Conservation (phyloP, 2,797 vertebrate genomes). For the Staurois parvus region DNA sequence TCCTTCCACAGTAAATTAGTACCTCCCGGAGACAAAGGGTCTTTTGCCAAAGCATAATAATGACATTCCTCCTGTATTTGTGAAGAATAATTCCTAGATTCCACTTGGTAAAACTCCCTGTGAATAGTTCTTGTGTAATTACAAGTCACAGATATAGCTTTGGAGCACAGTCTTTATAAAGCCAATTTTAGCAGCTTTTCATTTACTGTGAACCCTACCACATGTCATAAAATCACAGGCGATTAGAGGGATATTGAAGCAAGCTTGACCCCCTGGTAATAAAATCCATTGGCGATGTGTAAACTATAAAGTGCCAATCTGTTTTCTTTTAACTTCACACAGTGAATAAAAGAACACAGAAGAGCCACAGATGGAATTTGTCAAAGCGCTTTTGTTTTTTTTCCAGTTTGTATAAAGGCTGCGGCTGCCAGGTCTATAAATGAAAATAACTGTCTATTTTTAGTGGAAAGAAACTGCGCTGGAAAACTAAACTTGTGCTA, state of each 20-base stretch:
- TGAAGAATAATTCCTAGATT: neutral
- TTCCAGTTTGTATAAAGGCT: constrained; percentile 29
- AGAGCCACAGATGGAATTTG: constrained; percentile 47
- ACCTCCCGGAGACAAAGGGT: constrained; percentile 36
- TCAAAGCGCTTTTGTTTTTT: constrained; percentile 40
- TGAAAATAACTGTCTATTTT: constrained; percentile 56
- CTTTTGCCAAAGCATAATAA: neutral
- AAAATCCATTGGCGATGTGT: constrained; percentile 17
- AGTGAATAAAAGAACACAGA: constrained; percentile 23
- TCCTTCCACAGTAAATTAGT: constrained; percentile 18
- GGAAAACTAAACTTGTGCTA: constrained; percentile 27
- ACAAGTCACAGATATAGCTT: neutral
- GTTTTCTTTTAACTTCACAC: constrained; percentile 36
- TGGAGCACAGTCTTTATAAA: neutral
- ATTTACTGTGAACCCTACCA: neutral
- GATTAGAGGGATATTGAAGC: constrained; percentile 31
- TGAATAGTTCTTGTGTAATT: neutral
- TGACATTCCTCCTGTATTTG: neutral
- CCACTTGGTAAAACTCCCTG: neutral
- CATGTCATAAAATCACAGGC: constrained; percentile 9
- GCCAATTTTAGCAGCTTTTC: constrained; percentile 7
- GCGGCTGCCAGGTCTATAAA: constrained; percentile 46
- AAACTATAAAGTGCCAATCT: constrained; percentile 35
- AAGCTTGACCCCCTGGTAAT: constrained; percentile 26
- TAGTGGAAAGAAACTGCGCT: constrained; percentile 25